Evolutionary conservation across 1,140 invertebrate species (phyloP).

Genomic region (Caenorhabditis elegans): WBcel235 BX284604.4:10298001-10298500

Average conservation of each 20-base stretch:
- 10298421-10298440: constrained; percentile 62
- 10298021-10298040: constrained; percentile 36
- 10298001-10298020: constrained; percentile 47
- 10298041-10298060: constrained; percentile 52
- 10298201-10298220: constrained; percentile 64
- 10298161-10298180: constrained; percentile 61
- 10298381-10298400: constrained; percentile 64
- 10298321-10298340: constrained; percentile 60
- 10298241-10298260: constrained; percentile 64
- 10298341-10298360: constrained; percentile 65
- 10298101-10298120: constrained; percentile 47
- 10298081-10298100: constrained; percentile 47
- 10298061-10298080: constrained; percentile 46
- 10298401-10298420: constrained; percentile 61
- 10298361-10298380: constrained; percentile 63
- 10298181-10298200: constrained; percentile 64
- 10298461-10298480: constrained; percentile 65
- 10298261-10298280: constrained; percentile 66
- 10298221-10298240: constrained; percentile 63
- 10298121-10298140: constrained; percentile 55
- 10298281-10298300: constrained; percentile 65
- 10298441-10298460: constrained; percentile 63
- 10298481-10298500: constrained; percentile 62
- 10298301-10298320: constrained; percentile 63
- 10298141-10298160: constrained; percentile 61